Base-by-base conservation (phyloP, 2,797 vertebrate species). In the Emydoidea blandingii region DNA sequence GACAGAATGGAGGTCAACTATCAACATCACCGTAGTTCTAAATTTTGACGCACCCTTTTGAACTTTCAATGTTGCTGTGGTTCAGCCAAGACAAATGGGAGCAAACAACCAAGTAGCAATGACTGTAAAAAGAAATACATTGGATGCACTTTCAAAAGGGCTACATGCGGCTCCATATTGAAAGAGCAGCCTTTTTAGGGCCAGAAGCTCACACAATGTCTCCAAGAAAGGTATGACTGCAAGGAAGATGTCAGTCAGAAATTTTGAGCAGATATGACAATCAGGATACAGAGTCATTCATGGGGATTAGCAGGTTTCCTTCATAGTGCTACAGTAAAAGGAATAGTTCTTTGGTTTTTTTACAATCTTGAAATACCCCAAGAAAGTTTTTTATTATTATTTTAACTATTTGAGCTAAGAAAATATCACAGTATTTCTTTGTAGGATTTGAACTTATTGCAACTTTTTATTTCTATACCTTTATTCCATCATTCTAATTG, bases 311-410 rank as follows among this genome's bases (percentile, higher is more conserved):
- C 88, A 93, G 83, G 44, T 62, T 88, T 93, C 52, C 52, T 94
- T 94, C 87, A 90, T 12, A 41, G 68, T 72, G 80, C 52, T 91
- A 54, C 59, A 85, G 53, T 90, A 96, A 97, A 95, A 93, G 86
- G 89, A 97, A 90, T 96, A 90, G n/a, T 79, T 95, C 65, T 82
- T 92, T 91, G 84, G 49, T 91, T 95, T 54, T 54, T 49, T 96
- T 91, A 94, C 56, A 86, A 23, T 59, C 15, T 53, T 94, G 94
- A 65, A 87, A 91, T 50, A 79, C 79, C 88, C 83, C 85, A 82
- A 84, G 85, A 52, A 27, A 95, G 31, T 62, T 49, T 79, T 27
- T 87, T 72, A 2, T 27, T 10, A 12, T 5, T 9, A 54, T 19
- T 44, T 82, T 90, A 88, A 92, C 81, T 87, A 87, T 44, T 94